Base-by-base conservation (phyloP, 2,113 vertebrate species). In the Sorex fumeus region DNA sequence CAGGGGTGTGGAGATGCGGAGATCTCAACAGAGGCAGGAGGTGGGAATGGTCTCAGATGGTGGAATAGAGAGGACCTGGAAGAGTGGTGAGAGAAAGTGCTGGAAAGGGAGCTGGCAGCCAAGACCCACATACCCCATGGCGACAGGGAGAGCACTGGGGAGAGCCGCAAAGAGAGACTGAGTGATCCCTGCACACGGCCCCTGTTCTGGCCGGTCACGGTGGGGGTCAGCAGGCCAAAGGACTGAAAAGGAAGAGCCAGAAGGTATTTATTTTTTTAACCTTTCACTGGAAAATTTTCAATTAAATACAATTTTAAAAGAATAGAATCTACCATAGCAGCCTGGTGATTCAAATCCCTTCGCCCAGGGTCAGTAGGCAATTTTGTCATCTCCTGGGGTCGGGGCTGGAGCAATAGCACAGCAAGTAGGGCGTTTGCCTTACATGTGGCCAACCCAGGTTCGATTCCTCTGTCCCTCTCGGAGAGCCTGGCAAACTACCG, bases 231-330 rank as follows among this genome's bases (percentile, higher is more conserved):
- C 23, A 30, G 2, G 8, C 67, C 40, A 7, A 6, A 8, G 32
- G 8, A 12, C 64, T 86, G 53, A 34, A 93, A 89, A 50, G 47
- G 76, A 45, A 70, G 57, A 72, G 28, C 30, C 23, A 72, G 32
- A n/a, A 72, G 32, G 18, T 66, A 23, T 66, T 77, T 32, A n/a
- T 69, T 57, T 80, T 60, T 60, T 57, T 64, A 64, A 64, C 8
- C 64, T 84, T 83, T 77, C 66, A 47, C 53, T 43, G 28, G 72
- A 40, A 78, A 62, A 77, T 32, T 78, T 64, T 64, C 66, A 71
- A 27, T 71, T 77, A 40, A 50, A 16, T 75, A 12, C 8, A 21
- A 78, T 50, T 72, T 74, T 28, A 70, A 78, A 60, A 50, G 11
- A 70, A 50, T 62, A 2, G 15, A 15, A 84, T 19, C 71, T 19